These are phyloP conservation scores for Mantis religiosa DNA, from an alignment of 2,888 invertebrate species.

Conservation along the genomic window DNA sequence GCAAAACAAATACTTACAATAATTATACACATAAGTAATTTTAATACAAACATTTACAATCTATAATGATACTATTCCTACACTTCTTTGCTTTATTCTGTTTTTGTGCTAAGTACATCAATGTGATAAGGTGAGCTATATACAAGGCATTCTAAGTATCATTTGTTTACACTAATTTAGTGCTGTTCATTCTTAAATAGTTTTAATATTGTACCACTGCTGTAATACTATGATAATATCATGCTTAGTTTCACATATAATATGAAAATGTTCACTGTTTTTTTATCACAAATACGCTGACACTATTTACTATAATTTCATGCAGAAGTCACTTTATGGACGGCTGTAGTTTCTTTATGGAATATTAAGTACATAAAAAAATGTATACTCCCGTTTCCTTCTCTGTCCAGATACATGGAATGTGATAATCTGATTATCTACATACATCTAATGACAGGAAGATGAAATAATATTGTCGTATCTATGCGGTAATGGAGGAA, in stretches of 20 bases:
- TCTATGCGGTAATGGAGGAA: neutral
- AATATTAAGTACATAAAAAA: neutral
- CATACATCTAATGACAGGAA: neutral
- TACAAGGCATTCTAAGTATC: neutral
- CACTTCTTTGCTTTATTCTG: neutral
- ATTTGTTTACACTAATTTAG: neutral
- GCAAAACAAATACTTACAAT: neutral
- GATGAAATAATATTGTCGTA: neutral
- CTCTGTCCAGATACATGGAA: neutral
- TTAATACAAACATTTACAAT: neutral
- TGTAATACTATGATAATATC: neutral
- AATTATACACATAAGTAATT: neutral
- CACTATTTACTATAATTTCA: neutral
- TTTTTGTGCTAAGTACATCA: neutral
- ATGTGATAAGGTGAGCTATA: neutral
- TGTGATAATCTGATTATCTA: neutral
- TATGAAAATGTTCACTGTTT: neutral
- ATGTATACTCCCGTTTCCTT: neutral
- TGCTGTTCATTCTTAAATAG: neutral
- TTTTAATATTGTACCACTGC: neutral
- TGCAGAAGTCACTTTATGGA: neutral
- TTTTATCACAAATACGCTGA: constrained; percentile 6
- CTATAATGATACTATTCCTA: neutral
- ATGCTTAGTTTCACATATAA: neutral
- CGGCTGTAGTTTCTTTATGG: neutral